Base-by-base conservation (phyloP, 2,797 vertebrate genomes). In the Oreortyx pictus region DNA sequence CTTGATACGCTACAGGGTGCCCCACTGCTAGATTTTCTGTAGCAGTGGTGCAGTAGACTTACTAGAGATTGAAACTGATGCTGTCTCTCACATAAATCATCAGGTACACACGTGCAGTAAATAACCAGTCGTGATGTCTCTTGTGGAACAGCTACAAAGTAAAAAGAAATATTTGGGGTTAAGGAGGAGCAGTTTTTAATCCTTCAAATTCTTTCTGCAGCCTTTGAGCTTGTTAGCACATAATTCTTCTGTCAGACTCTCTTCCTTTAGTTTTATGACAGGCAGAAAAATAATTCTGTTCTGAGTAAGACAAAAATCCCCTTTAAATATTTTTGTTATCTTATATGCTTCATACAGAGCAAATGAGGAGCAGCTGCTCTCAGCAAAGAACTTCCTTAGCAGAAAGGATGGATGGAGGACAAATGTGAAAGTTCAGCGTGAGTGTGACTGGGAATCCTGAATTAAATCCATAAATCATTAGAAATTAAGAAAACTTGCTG, bases 201-300 rank as follows among this genome's bases (percentile, higher is more conserved):
- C 52, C 33, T 76, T 61, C 27, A 20, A n/a, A 82, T 93, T 89
- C 47, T 35, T 78, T 91, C 83, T 92, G 74, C n/a, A 86, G 65
- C 31, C 85, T 90, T 93, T 95, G 64, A 74, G 89, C 71, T 81
- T 1, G 0, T 95, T 91, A 14, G 70, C 81, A 46, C 72, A 11
- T 80, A 62, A 35, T 84, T 93, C 60, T 93, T 72, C 67, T 76
- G 24, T 52, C 60, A 88, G 60, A 76, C n/a, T 78, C 33, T 20
- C 47, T 91, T 88, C 66, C 90, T 92, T 94, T 89, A 74, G 52
- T 88, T 54, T 94, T 86, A 76, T 89, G 78, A 72, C 44, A 78
- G 79, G 68, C 84, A 95, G 91, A 92, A 90, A 88, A 84, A 35
- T 66, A 86, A 86, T 94, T 94, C 91, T 93, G 33, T 90, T 96